These are phyloP conservation scores for Operophtera brumata DNA, from an alignment of 2,888 invertebrate genomes.

Conservation along the genomic window DNA sequence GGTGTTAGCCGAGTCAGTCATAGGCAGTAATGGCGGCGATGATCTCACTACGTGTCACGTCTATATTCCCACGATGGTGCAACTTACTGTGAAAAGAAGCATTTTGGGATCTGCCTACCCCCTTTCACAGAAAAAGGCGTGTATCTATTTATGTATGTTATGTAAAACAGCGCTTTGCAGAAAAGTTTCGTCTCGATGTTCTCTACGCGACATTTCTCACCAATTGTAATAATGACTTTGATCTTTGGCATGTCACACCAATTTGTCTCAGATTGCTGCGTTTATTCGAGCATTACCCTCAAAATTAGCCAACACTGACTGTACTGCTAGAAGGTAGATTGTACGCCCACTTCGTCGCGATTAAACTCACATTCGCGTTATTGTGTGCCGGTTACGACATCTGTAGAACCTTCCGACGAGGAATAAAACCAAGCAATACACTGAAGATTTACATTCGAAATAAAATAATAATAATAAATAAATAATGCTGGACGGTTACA, in stretches of 20 bases:
- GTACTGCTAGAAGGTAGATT: conserved; percentile 25
- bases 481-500: too few relatives aligned
- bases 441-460: neutral
- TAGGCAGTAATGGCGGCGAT: too few relatives aligned
- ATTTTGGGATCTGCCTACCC: too few relatives aligned
- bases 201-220: neutral
- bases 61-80: too few relatives aligned
- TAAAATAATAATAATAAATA: too few relatives aligned
- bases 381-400: conserved; percentile 24
- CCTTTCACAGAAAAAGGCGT: too few relatives aligned
- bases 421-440: conserved; percentile 1
- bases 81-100: too few relatives aligned
- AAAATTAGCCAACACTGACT: conserved; percentile 28
- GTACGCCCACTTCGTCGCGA: conserved; percentile 17
- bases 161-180: too few relatives aligned
- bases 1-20: too few relatives aligned
- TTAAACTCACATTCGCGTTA: conserved; percentile 24
- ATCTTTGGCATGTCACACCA: conserved; percentile 17
- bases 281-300: conserved; percentile 8
- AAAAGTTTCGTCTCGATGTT: too few relatives aligned
- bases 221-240: conserved; percentile 11
- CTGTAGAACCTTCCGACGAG: conserved; percentile 6
- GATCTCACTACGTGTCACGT: too few relatives aligned
- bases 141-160: too few relatives aligned
- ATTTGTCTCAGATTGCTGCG: conserved; percentile 15